These are phyloP conservation scores for Glyphotaelius pellucidus DNA, from an alignment of 2,888 invertebrate species.

Conservation along the genomic window DNA sequence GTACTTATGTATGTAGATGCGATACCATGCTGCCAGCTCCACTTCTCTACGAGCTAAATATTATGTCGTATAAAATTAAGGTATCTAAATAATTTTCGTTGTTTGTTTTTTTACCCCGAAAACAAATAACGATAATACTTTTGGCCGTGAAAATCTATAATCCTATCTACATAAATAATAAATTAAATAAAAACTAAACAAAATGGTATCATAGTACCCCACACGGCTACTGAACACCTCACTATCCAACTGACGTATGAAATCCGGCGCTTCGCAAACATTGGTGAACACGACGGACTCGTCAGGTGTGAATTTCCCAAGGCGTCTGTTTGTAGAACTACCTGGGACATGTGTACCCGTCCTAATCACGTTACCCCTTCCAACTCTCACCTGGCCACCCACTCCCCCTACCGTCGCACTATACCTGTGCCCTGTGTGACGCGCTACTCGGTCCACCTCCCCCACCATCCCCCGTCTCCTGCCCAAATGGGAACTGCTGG, in stretches of 20 bases:
- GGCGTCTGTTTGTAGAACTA: conserved; percentile 34
- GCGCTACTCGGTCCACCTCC: not conserved
- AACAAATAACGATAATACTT: too few relatives aligned
- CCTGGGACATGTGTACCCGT: conserved; percentile 40
- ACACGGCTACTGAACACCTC: not conserved
- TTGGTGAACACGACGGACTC: conserved; percentile 28
- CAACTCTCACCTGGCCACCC: not conserved
- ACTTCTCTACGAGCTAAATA: too few relatives aligned
- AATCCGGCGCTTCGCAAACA: conserved; percentile 25
- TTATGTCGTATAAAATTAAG: too few relatives aligned
- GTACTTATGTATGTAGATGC: too few relatives aligned
- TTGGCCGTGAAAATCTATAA: too few relatives aligned
- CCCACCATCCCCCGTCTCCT: not conserved
- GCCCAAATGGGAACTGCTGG: not conserved
- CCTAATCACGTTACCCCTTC: conserved; percentile 43
- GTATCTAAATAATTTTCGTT: too few relatives aligned
- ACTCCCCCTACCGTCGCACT: not conserved
- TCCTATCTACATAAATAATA: too few relatives aligned
- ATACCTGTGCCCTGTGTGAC: not conserved
- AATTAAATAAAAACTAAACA: not conserved
- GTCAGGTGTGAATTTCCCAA: conserved; percentile 46
- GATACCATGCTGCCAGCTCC: too few relatives aligned
- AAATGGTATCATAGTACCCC: not conserved
- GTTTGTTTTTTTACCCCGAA: too few relatives aligned
- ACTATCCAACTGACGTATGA: not conserved